Conservation (phyloP, 2,113 vertebrate genomes). For the Tricholaema leucomelas region DNA sequence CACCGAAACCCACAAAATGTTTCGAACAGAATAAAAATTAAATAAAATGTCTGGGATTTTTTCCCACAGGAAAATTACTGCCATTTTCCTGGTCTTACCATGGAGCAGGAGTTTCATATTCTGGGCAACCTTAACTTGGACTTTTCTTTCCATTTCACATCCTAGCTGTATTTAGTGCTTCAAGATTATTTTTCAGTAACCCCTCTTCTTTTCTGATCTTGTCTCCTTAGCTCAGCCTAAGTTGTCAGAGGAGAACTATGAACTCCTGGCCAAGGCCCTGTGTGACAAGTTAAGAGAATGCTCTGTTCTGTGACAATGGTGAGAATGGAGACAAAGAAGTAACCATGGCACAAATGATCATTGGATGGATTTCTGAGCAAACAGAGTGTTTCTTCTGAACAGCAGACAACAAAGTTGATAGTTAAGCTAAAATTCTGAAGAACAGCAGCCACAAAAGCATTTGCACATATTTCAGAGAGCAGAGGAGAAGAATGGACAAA, state of each 20-base stretch:
- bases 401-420: neutral
- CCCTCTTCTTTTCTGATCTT: neutral
- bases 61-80: neutral
- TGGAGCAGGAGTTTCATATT: neutral
- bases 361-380: neutral
- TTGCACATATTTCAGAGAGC: slow-evolving; percentile 6
- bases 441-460: neutral
- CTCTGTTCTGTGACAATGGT: neutral
- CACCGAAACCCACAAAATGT: too few relatives aligned
- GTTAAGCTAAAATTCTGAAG: slow-evolving; percentile 18
- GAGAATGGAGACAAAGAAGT: neutral
- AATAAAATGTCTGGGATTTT: neutral
- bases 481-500: neutral
- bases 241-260: neutral
- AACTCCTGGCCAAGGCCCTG: neutral
- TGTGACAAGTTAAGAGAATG: neutral
- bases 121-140: neutral
- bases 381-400: neutral
- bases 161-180: neutral
- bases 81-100: neutral
- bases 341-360: neutral
- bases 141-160: neutral
- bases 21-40: neutral
- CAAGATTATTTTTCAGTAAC: neutral
- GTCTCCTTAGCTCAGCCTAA: neutral